Evolutionary conservation across 2,797 vertebrate genomes (phyloP), one percentile per base, ranked within the genome.

Genomic region (Tangara arthus): DNA sequence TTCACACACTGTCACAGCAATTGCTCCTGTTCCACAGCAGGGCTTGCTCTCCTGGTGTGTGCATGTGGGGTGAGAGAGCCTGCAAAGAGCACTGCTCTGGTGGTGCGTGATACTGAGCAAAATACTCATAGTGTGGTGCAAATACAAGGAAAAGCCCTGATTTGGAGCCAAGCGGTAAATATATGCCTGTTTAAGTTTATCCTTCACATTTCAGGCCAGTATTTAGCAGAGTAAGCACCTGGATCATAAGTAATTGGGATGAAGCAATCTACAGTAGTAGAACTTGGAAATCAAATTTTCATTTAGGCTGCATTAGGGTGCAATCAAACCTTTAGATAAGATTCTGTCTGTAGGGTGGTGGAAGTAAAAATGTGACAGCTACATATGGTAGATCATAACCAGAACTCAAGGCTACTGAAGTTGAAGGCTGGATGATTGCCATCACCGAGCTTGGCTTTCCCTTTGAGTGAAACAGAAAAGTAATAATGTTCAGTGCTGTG

Each of bases 51-150:
- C 17, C 27, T 53, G 11, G 30, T 44, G 6, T 50, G 65, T 34
- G 14, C 32, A 15, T 0, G 0, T 3, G 2, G 12, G 4, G 15
- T 52, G 34, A 11, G 20, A 71, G 32, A 60, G 17, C 11, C 17
- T 5, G 4, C 22, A 12, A 30, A 13, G 12, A 65, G 3, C 28
- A 49, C 20, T 32, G 19, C 26, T 75, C 6, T 30, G 9, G 24
- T 68, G 20, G 20, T 47, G 32, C 23, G 4, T 11, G 15, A 15
- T 23, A 15, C 9, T 65, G 32, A 14, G 18, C 47, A 86, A 89
- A 85, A 61, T 50, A 35, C 7, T 53, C 27, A n/a, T 8, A 11
- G 20, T 34, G 16, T 5, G 3, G 11, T 64, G 20, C 47, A 7
- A 47, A 28, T 12, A 21, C 16, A 55, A 76, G 18, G 18, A 60